A percentile compares a stretch with the other conserved stretches of the same genome.
These are phyloP conservation scores for Ceriagrion tenellum DNA, from an alignment of 2,888 invertebrate species.

Conservation along the genomic window DNA sequence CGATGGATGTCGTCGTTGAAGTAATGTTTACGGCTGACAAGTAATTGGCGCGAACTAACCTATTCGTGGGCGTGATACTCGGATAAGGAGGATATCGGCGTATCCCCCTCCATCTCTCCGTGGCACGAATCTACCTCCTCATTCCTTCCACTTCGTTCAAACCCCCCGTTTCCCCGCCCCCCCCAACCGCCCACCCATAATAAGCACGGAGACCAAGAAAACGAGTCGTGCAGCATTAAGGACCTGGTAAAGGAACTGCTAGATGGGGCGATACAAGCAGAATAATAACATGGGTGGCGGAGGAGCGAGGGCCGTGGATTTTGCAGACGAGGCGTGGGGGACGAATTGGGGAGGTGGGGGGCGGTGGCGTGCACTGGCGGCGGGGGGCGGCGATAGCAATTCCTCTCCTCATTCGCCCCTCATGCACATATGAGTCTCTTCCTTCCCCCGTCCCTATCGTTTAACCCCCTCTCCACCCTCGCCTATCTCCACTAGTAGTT, in stretches of 20 bases:
- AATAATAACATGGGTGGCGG: neutral
- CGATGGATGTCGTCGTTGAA: too few species aligned
- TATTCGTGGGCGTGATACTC: too few species aligned
- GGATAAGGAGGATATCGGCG: too few species aligned
- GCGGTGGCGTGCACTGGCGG: neutral
- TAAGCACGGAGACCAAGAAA: neutral
- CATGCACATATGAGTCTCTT: constrained; percentile 47
- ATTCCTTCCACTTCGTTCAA: too few species aligned
- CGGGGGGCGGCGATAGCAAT: neutral
- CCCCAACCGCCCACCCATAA: neutral
- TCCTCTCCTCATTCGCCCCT: constrained; percentile 24
- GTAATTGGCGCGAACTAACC: too few species aligned
- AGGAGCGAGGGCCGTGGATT: neutral
- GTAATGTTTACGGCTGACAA: too few species aligned
- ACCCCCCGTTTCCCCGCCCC: too few species aligned
- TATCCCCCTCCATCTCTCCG: too few species aligned
- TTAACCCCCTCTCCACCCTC: too few species aligned
- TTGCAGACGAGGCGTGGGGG: neutral
- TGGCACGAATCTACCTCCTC: too few species aligned
- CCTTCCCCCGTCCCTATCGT: neutral
- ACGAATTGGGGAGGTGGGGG: neutral
- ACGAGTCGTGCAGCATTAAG: neutral
- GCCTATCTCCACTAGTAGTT: neutral
- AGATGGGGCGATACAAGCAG: constrained; percentile 11
- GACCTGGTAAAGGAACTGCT: neutral